phyloP scores from a whole-genome alignment of 2,113 vertebrate species.

The Melanotaenia duboulayi region DNA sequence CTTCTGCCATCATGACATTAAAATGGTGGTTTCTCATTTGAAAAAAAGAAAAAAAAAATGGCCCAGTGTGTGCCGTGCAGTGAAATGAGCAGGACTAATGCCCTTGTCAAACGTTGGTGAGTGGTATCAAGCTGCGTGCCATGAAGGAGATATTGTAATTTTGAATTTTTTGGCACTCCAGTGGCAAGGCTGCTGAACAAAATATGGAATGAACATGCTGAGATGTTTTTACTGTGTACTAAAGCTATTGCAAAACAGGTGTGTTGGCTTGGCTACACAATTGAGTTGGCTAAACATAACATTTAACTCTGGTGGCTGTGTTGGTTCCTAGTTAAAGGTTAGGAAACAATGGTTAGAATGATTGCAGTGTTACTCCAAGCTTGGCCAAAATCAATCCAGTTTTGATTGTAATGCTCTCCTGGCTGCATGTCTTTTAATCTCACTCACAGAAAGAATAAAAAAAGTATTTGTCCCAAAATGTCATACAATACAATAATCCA shows the following conservation, averaged over 20 bases:
- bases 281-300: background rate
- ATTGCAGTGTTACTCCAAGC: background rate
- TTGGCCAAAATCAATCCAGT: background rate
- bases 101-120: too few relatives aligned
- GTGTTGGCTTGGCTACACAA: background rate
- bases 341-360: background rate
- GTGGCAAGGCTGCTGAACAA: background rate
- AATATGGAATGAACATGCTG: background rate
- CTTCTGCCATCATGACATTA: too few relatives aligned
- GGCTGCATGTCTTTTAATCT: background rate
- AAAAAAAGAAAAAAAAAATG: too few relatives aligned
- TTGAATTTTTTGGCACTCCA: background rate
- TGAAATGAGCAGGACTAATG: too few relatives aligned
- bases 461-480: too few relatives aligned
- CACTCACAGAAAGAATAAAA: too few relatives aligned
- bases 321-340: background rate
- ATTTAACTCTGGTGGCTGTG: background rate
- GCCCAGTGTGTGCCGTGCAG: too few relatives aligned
- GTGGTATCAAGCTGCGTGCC: too few relatives aligned
- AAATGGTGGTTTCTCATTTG: too few relatives aligned
- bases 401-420: background rate
- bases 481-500: background rate
- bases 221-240: background rate
- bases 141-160: too few relatives aligned
- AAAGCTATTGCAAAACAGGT: too few relatives aligned